A percentile compares a stretch with the other conserved stretches of the same genome.
phyloP scores from a whole-genome alignment of 2,113 vertebrate genomes.

The Trochalopteron elliotii region DNA sequence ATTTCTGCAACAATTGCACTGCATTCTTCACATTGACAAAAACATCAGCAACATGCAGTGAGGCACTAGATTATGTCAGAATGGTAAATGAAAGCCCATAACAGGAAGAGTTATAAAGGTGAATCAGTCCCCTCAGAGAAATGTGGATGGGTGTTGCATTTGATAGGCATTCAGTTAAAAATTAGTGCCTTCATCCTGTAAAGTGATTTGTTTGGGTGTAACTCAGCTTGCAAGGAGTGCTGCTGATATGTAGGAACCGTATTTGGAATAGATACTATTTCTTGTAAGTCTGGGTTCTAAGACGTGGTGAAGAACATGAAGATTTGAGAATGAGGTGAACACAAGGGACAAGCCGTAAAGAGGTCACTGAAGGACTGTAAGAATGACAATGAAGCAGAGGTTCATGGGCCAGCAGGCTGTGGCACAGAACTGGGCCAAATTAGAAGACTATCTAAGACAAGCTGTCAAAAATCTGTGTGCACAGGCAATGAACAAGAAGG shows the following conservation, averaged over 20 bases:
- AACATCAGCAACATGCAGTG: conserved; percentile 88
- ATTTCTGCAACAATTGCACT: conserved; percentile 82
- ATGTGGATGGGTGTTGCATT: conserved; percentile 30
- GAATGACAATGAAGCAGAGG: not conserved
- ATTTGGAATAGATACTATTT: not conserved
- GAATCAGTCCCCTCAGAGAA: conserved; percentile 80
- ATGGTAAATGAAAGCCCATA: conserved; percentile 79
- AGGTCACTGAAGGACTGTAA: not conserved
- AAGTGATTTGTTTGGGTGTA: not conserved
- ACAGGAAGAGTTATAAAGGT: conserved; percentile 82
- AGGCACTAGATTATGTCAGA: conserved; percentile 81
- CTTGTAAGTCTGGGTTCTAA: not conserved
- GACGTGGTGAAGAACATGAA: not conserved
- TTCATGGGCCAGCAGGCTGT: not conserved
- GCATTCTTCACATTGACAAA: conserved; percentile 89
- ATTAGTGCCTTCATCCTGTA: not conserved
- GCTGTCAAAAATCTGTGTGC: not conserved
- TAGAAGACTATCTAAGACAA: not conserved
- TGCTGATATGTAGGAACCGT: not conserved
- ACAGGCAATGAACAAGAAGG: not conserved
- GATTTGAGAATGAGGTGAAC: not conserved
- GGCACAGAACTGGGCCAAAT: not conserved
- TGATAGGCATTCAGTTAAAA: conserved; percentile 46
- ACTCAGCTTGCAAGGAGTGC: not conserved
- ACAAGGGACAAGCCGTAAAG: not conserved